These are phyloP conservation scores for Balearica regulorum DNA, from an alignment of 2,797 vertebrate genomes.

Conservation along the genomic window DNA sequence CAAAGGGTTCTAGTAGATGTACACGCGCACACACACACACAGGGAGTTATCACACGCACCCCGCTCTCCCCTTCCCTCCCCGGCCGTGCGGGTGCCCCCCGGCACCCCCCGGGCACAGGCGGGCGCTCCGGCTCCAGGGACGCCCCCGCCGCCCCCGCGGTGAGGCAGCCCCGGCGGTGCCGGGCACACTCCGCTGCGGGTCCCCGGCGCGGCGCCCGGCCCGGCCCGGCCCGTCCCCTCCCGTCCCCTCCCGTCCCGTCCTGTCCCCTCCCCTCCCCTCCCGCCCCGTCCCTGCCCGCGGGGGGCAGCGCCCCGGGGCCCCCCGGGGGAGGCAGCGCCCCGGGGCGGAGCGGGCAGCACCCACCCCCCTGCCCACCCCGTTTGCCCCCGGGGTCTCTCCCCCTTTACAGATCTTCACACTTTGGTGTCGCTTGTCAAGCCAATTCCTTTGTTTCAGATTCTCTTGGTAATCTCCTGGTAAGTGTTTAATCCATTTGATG, in stretches of 20 bases:
- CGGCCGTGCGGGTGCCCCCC: rapidly evolving
- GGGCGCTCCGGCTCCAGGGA: background rate
- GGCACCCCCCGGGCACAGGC: no score
- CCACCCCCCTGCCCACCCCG: background rate
- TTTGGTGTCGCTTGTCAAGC: background rate
- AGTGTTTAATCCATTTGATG: background rate
- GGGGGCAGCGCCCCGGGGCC: background rate
- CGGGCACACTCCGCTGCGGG: background rate
- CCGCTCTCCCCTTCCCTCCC: background rate
- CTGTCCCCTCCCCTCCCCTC: no score
- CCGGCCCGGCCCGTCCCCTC: no score
- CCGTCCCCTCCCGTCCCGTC: no score
- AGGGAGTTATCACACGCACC: no score
- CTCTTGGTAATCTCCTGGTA: background rate
- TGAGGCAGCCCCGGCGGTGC: background rate
- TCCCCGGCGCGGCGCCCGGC: no score
- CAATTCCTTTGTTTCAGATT: background rate
- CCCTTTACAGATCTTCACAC: no score
- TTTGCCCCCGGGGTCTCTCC: no score
- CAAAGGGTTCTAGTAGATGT: rapidly evolving
- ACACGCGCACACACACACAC: rapidly evolving
- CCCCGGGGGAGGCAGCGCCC: background rate
- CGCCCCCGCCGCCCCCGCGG: background rate
- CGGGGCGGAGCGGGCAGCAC: no score
- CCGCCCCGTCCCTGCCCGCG: no score